Percentiles rank a stretch among this genome's conserved stretches.
Conservation (phyloP, 2,797 vertebrate species). For the Sciurus vulgaris region DNA sequence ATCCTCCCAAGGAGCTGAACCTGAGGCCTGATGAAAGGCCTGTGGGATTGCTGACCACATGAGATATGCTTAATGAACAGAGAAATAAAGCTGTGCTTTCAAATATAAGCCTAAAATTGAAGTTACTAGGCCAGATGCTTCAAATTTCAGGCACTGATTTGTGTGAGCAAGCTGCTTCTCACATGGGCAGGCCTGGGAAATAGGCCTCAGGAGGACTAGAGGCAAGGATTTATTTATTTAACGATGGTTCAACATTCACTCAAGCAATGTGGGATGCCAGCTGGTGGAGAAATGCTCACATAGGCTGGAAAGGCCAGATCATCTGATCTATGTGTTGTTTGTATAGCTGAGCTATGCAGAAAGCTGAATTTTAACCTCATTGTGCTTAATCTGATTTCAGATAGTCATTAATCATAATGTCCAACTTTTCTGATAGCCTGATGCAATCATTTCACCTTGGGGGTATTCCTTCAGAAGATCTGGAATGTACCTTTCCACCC, state of each 20-base stretch:
- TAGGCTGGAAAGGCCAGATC: neutral
- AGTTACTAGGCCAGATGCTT: conserved; percentile 57
- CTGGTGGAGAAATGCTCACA: neutral
- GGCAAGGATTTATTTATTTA: conserved; percentile 61
- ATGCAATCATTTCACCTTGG: neutral
- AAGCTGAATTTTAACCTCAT: neutral
- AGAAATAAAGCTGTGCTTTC: conserved; percentile 49
- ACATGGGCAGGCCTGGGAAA: neutral
- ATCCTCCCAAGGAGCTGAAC: neutral
- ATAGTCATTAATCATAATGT: neutral
- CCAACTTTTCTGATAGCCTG: neutral
- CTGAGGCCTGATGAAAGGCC: neutral
- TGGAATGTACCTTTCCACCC: neutral
- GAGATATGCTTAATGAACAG: neutral
- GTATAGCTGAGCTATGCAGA: neutral
- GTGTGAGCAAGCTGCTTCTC: conserved; percentile 65
- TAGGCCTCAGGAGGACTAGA: conserved; percentile 37
- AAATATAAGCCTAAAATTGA: conserved; percentile 35
- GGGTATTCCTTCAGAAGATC: neutral
- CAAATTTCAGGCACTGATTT: conserved; percentile 2
- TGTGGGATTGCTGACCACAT: neutral
- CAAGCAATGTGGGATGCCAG: conserved; percentile 20
- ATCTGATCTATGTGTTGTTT: neutral
- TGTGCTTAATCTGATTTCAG: neutral
- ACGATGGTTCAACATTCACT: neutral